These are phyloP conservation scores for Limenitis camilla DNA, from an alignment of 2,888 invertebrate species.

Conservation along the genomic window DNA sequence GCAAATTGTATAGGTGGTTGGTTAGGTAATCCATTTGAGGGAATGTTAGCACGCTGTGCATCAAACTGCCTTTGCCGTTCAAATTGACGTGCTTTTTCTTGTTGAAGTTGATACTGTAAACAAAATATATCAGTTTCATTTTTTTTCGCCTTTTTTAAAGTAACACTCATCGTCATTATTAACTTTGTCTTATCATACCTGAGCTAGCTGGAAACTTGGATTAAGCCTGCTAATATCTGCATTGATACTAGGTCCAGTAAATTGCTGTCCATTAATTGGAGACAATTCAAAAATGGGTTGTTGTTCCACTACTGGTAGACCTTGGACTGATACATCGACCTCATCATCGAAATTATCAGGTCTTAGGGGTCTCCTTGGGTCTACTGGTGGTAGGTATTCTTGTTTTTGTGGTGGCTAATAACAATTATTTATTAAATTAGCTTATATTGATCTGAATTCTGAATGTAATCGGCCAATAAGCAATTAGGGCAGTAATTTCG, in stretches of 20 bases:
- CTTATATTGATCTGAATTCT: no score
- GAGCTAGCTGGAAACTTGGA: constrained; percentile 43
- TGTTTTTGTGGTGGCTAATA: constrained; percentile 29
- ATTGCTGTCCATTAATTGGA: constrained; percentile 58
- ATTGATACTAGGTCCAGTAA: constrained; percentile 49
- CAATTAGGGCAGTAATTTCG: neutral
- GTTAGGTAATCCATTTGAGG: constrained; percentile 35
- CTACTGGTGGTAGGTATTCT: constrained; percentile 49
- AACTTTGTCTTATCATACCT: constrained; percentile 34
- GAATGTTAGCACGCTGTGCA: constrained; percentile 27
- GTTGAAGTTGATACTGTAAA: constrained; percentile 53
- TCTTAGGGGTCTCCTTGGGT: constrained; percentile 42
- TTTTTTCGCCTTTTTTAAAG: neutral
- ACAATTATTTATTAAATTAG: neutral
- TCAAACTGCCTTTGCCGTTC: constrained; percentile 53
- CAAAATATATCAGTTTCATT: neutral
- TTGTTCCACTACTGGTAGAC: constrained; percentile 54
- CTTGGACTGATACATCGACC: constrained; percentile 60
- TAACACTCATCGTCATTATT: no score
- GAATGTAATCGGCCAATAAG: neutral
- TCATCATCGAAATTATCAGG: constrained; percentile 40
- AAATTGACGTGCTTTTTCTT: constrained; percentile 51
- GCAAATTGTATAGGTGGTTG: constrained; percentile 48
- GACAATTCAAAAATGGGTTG: constrained; percentile 55
- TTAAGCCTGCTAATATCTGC: constrained; percentile 49